These are phyloP conservation scores for Rhorus exstirpatorius DNA, from an alignment of 2,888 invertebrate genomes.

Conservation along the genomic window DNA sequence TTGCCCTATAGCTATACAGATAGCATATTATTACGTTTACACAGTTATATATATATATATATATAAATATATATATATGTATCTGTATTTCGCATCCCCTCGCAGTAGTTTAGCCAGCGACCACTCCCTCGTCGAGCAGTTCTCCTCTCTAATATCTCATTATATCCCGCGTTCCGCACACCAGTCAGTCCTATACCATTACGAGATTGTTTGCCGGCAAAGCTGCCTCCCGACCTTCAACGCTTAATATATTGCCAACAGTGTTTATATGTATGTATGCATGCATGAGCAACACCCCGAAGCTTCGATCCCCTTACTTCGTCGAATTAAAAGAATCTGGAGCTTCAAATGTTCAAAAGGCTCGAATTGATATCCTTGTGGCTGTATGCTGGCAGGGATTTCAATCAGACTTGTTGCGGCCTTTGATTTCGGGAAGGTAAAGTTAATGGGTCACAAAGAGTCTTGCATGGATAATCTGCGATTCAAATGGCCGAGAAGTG, in stretches of 20 bases:
- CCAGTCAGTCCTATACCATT: constrained; percentile 84
- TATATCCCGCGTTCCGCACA: constrained; percentile 79
- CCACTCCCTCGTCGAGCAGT: constrained; percentile 83
- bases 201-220: constrained; percentile 85
- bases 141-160: constrained; percentile 85
- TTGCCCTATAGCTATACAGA: constrained; percentile 67
- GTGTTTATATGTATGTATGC: constrained; percentile 12
- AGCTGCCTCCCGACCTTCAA: constrained; percentile 73
- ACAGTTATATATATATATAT: constrained; percentile 33
- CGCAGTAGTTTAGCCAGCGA: constrained; percentile 76
- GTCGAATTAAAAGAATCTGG: constrained; percentile 29
- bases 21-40: constrained; percentile 19
- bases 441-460: background rate
- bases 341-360: background rate
- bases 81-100: constrained; percentile 47
- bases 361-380: background rate
- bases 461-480: no score
- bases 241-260: constrained; percentile 79
- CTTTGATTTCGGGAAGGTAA: background rate
- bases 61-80: constrained; percentile 6
- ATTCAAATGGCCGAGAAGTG: no score
- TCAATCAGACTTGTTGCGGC: constrained; percentile 1
- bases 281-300: constrained; percentile 40
- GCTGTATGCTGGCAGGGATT: background rate
- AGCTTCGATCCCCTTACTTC: constrained; percentile 22